Percentiles rank a stretch among this genome's conserved stretches.
Conservation (phyloP, 2,888 invertebrate genomes). For the Gnatocerus cornutus region DNA sequence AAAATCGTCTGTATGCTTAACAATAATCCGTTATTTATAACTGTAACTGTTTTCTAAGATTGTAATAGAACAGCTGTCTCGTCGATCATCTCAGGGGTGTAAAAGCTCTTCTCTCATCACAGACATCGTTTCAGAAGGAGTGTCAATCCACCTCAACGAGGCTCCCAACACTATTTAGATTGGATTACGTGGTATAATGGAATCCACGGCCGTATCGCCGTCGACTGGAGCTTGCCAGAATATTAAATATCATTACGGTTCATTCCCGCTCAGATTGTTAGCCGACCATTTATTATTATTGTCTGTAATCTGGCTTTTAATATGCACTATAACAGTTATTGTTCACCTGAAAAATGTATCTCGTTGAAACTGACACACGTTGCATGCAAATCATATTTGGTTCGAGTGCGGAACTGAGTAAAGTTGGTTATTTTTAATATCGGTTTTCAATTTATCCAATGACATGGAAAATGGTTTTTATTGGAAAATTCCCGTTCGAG, state of each 20-base stretch:
- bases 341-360: slow-evolving; percentile 15
- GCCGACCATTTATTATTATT: slow-evolving; percentile 26
- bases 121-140: slow-evolving; percentile 52
- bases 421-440: slow-evolving; percentile 13
- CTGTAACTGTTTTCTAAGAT: too few species aligned
- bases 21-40: too few species aligned
- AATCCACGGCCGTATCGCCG: slow-evolving; percentile 46
- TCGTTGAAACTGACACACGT: slow-evolving; percentile 15
- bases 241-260: slow-evolving; percentile 47
- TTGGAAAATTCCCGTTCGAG: slow-evolving; percentile 10
- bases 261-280: slow-evolving; percentile 31
- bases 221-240: slow-evolving; percentile 32
- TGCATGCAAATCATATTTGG: slow-evolving; percentile 14
- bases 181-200: slow-evolving; percentile 58
- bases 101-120: slow-evolving; percentile 9
- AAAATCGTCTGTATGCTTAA: too few species aligned
- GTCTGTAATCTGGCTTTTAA: neutral
- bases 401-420: slow-evolving; percentile 9
- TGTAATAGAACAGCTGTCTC: neutral
- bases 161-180: slow-evolving; percentile 58
- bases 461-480: slow-evolving; percentile 18
- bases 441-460: slow-evolving; percentile 16
- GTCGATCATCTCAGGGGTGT: neutral
- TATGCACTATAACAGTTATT: slow-evolving; percentile 10
- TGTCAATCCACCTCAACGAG: slow-evolving; percentile 59